Evolutionary conservation across 1,140 invertebrate genomes (phyloP), one percentile per base, ranked within the genome.

Genomic region (Thaumetopoea pityocampa): DNA sequence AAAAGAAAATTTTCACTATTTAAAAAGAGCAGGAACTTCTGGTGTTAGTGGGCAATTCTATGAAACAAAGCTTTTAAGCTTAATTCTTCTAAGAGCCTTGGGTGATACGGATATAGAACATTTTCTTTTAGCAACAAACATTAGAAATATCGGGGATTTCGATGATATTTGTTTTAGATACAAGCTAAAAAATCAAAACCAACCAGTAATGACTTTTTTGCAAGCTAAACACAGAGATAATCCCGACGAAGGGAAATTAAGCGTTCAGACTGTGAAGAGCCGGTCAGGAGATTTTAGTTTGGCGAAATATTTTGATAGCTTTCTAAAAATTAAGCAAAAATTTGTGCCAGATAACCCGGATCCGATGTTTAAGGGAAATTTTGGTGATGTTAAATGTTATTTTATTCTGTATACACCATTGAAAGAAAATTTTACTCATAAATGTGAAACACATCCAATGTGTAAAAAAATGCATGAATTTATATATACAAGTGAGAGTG

Each of bases 11-110:
- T 18, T 11, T 16, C 5, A 10, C 4, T 42, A 18, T 10, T 1
- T 1, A n/a, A 46, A 42, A 38, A 16, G 50, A 33, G 11, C 18
- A 4, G 43, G 43, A 4, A 52, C 43, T n/a, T 42, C 43, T 5
- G 50, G 43, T 4, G 50, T 36, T 3, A 30, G 37, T 19, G 50
- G 50, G 1, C 50, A 52, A 4, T 32, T 52, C 15, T 52, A 52
- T 12, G 50, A 52, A 37, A 46, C 50, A 15, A 52, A 52, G 23
- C 10, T 52, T 2, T 29, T 52, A 15, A 42, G 43, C 9, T 22
- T 52, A 27, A 28, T 46, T n/a, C 9, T 47, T 1, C 20, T 42
- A 6, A 34, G 43, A 36, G 50, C 50, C 6, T 11, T 34, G 9
- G 35, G 37, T 10, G 38, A 46, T 23, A 17, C 26, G 5, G 37